phyloP scores from a whole-genome alignment of 2,797 vertebrate genomes.

The Malacoraja senta region DNA sequence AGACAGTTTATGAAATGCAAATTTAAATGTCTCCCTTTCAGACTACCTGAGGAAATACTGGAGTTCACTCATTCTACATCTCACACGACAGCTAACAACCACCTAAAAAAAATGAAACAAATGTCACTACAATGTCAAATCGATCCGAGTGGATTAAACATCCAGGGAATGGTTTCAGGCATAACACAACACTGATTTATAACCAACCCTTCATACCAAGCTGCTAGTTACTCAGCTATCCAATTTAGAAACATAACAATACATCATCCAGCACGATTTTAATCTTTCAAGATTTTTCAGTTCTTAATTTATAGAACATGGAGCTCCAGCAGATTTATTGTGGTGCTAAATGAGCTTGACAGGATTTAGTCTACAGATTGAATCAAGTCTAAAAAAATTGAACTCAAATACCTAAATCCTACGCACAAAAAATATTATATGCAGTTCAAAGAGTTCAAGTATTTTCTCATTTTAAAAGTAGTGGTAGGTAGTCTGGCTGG shows the following conservation, averaged over 20 bases:
- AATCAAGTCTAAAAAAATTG: not conserved
- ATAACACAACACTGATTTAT: constrained; percentile 9
- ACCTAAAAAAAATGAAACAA: not conserved
- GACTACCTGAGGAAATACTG: not conserved
- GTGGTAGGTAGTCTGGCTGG: not conserved
- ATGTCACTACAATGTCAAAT: constrained; percentile 15
- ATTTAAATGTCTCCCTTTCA: not conserved
- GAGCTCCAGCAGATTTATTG: not conserved
- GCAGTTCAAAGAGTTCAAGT: constrained; percentile 12
- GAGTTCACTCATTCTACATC: not conserved
- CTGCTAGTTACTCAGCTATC: not conserved
- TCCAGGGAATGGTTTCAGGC: not conserved
- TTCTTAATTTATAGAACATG: not conserved
- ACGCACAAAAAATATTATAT: not conserved
- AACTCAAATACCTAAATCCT: not conserved
- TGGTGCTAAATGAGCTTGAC: not conserved
- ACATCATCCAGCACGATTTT: not conserved
- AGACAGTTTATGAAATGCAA: not conserved
- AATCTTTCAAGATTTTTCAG: not conserved
- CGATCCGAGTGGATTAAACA: not conserved
- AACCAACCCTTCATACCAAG: not conserved
- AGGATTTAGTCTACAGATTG: constrained; percentile 32
- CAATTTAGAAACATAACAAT: constrained; percentile 4
- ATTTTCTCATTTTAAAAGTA: constrained; percentile 20
- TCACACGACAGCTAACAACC: not conserved